phyloP scores from a whole-genome alignment of 1,140 invertebrate genomes.

The Amyelois transitella region DNA sequence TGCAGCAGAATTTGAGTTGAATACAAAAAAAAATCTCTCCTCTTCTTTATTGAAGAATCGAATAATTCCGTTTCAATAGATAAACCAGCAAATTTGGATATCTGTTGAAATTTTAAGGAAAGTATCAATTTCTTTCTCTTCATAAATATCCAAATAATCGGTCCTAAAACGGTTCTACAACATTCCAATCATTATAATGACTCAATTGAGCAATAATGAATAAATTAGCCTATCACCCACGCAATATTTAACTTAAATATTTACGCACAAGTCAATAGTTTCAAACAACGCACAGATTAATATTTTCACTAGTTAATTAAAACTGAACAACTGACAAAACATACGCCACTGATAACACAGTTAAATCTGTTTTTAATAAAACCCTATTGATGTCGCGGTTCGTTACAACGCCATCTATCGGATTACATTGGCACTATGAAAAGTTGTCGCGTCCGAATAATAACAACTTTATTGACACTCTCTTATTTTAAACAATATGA shows the following conservation, averaged over 20 bases:
- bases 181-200: background rate
- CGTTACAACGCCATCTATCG: constrained; percentile 35
- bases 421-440: constrained; percentile 7
- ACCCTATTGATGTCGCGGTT: constrained; percentile 11
- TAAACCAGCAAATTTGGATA: too few relatives aligned
- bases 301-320: constrained; percentile 38
- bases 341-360: constrained; percentile 13
- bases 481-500: too few relatives aligned
- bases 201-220: background rate
- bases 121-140: too few relatives aligned
- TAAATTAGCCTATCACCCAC: constrained; percentile 1
- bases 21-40: too few relatives aligned
- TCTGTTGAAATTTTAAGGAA: too few relatives aligned
- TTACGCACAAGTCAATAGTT: background rate
- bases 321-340: constrained; percentile 34
- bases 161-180: too few relatives aligned
- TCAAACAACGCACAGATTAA: background rate
- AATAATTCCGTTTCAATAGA: too few relatives aligned
- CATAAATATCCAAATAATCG: too few relatives aligned
- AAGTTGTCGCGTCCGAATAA: background rate
- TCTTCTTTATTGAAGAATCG: too few relatives aligned
- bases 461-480: background rate
- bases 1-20: too few relatives aligned
- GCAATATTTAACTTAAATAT: background rate
- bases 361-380: background rate